phyloP scores from a whole-genome alignment of 2,113 vertebrate species.

The Morone saxatilis region DNA sequence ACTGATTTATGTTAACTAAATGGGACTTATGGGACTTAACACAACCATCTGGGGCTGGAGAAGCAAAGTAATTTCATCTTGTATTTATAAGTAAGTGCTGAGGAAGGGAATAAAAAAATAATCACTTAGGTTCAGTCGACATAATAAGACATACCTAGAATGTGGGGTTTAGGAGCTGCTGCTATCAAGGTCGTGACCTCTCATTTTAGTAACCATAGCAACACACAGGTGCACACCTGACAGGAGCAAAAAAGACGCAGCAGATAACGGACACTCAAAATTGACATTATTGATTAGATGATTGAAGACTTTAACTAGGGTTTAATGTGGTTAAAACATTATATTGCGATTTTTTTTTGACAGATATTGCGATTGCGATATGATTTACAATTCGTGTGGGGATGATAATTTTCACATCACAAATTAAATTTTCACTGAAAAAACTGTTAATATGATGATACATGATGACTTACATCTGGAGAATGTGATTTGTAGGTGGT shows the following conservation, averaged over 20 bases:
- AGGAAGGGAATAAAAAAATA: neutral
- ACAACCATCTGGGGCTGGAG: neutral
- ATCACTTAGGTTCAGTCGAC: neutral
- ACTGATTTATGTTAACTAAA: neutral
- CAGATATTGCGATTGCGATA: no score
- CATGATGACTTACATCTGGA: no score
- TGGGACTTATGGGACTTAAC: neutral
- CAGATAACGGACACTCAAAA: neutral
- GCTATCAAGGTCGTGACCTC: conserved; percentile 26
- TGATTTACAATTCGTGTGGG: no score
- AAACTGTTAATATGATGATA: no score
- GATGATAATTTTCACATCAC: no score
- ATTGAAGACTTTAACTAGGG: no score
- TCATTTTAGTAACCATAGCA: conserved; percentile 31
- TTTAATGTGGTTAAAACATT: no score
- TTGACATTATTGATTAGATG: no score
- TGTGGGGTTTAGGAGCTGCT: neutral
- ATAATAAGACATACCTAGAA: neutral
- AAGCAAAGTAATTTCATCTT: neutral
- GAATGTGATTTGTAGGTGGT: no score
- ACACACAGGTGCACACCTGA: conserved; percentile 1
- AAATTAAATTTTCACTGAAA: no score
- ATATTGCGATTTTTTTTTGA: no score
- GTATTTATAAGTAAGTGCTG: neutral
- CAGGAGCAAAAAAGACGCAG: neutral